Evolutionary conservation across 2,113 vertebrate genomes (phyloP), one percentile per base, ranked within the genome.

Genomic region (Axis porcinus): DNA sequence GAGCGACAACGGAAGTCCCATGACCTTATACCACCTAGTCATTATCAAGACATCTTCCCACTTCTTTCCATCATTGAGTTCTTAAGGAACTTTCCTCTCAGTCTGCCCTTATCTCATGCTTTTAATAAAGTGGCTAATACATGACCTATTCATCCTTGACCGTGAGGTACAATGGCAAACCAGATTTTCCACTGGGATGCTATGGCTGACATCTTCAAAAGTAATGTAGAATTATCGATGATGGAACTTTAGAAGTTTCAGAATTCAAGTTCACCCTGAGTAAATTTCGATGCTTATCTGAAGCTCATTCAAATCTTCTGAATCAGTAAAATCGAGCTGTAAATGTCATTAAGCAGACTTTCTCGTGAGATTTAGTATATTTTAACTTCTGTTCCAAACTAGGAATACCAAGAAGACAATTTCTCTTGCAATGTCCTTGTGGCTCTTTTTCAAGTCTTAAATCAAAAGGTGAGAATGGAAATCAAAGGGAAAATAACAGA

Each of bases 331-430:
- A 96, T 79, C 43, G 88, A 98, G 76, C 79, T 91, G 67, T 96
- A 97, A 97, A 97, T 96, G 94, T 97, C 88, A 97, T 54, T 93
- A 92, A 86, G 14, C 85, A 97, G 76, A 57, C 78, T 93, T 97
- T 91, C 78, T 96, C 55, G 15, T 47, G 54, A 96, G 64, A 97
- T 97, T 98, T 96, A 93, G 27, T 62, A 47, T 81, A 67, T 30
- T 94, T 88, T 83, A 92, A 70, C 60, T 95, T 94, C 64, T 95
- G 16, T 83, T 94, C 33, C 58, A 94, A 88, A 84, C 19, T 36
- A 91, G 16, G 62, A 94, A 91, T 88, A 90, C 7, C 47, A 97
- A 95, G 58, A 94, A 13, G 52, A 89, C 33, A 86, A 81, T 91
- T 96, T 96, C 43, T 92, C 58, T 58, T 79, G 17, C n/a, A 94